Evolutionary conservation across 2,888 invertebrate species (phyloP).

Genomic region (Perizoma affinitatum): DNA sequence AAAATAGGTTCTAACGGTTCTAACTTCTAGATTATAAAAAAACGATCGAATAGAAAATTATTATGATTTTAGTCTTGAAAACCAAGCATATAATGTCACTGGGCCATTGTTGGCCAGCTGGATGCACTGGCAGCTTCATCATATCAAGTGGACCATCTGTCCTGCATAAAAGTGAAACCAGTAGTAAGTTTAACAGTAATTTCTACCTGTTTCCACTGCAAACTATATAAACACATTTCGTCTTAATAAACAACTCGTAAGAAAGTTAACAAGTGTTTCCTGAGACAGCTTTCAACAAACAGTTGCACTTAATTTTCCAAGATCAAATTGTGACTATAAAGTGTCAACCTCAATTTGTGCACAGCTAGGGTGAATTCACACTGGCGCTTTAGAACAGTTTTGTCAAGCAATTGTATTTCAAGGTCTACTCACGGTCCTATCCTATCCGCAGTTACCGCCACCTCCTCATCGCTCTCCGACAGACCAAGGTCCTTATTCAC

Average conservation of each 20-base stretch:
- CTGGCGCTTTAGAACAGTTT: background rate
- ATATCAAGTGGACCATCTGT: slow-evolving; percentile 18
- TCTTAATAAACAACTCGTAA: background rate
- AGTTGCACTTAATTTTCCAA: background rate
- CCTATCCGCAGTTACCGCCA: slow-evolving; percentile 65
- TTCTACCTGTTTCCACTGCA: slow-evolving; percentile 4
- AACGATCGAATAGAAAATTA: slow-evolving; percentile 5
- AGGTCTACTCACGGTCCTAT: slow-evolving; percentile 71
- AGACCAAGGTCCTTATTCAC: slow-evolving; percentile 87
- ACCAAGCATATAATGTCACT: slow-evolving; percentile 1
- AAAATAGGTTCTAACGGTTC: background rate
- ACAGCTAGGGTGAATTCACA: too few species aligned
- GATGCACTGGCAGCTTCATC: slow-evolving; percentile 1
- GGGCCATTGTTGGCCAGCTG: background rate
- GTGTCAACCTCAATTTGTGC: too few species aligned
- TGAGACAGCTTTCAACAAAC: slow-evolving; percentile 1
- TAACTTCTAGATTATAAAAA: too few species aligned
- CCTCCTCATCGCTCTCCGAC: slow-evolving; percentile 92
- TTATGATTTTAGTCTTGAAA: background rate
- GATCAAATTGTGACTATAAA: background rate
- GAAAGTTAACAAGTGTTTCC: background rate
- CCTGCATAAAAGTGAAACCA: slow-evolving; percentile 19
- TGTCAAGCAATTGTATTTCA: background rate
- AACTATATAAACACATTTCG: background rate
- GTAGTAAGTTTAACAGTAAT: slow-evolving; percentile 12